Base-by-base conservation (phyloP, 2,113 vertebrate genomes). In the Thinocorus orbignyianus region DNA sequence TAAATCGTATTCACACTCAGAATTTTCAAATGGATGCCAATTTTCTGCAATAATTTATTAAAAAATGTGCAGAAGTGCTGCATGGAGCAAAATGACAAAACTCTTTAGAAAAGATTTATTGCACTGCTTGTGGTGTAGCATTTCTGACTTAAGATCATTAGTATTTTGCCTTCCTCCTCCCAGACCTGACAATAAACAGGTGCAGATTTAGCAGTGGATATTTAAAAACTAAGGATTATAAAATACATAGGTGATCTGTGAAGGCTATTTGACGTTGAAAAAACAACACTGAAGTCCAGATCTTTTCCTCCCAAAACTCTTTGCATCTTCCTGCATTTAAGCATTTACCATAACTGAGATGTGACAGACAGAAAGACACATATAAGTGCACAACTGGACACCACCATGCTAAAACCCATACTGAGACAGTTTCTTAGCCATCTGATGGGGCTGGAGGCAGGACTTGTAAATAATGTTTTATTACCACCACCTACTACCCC, bases 41-140 rank as follows among this genome's bases (percentile, higher is more conserved):
- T 97, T 97, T 96, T 78, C 30, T 71, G 22, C 48, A 87, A 70
- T 87, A 95, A 93, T 97, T 96, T 86, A 94, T 95, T 73, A 86
- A 84, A 95, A 93, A 94, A 94, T 95, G 61, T 76, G 46, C 42
- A 91, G 39, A 94, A 97, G 16, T 83, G 76, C 58, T 89, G 46
- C 62, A 55, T 5, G 7, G 49, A 97, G 30, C 1, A 71, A 96
- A 97, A 90, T 71, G 94, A 93, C 74, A 95, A 95, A 96, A 93
- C 19, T 83, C 71, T 81, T 96, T 96, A 77, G 42, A 65, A 95
- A 97, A 97, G 73, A 97, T 97, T 96, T 97, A 97, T 95, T 85
- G 54, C 52, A 54, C 12, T 84, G 74, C 42, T 79, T 3, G 0
- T 86, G 68, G 62, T 87, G 66, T 92, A 92, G 10, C 54, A 94